Base-by-base conservation (phyloP, 2,113 vertebrate genomes). In the Periophthalmodon schlosseri region DNA sequence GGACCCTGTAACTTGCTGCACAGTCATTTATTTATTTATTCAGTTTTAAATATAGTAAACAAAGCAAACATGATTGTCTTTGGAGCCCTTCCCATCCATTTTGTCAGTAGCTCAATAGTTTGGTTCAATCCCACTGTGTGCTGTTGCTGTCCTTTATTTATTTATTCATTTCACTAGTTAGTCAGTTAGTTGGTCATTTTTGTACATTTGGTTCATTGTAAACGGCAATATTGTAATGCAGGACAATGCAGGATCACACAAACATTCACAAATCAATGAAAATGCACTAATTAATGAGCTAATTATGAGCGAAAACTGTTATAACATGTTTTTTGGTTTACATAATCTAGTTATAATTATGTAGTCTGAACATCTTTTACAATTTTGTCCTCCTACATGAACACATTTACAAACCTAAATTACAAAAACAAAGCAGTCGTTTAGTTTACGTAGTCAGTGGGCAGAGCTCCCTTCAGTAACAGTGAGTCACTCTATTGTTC, bases 11-110 rank as follows among this genome's bases (percentile, higher is more conserved):
- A 82, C 70, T 73, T 78, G 71, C 61, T 52, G 36, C 66, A 50
- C 10, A n/a, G 81, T 81, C 57, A 74, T 88, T 86, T 79, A 82
- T 86, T 85, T 72, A 80, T 61, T 69, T 82, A 78, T 80, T 87
- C 50, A 72, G 74, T 77, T 79, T 72, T 72, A 87, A 84, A 75
- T 86, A 2, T 14, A 23, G 9, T 10, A 86, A 79, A 24, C 75
- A 79, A 77, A 72, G 70, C 66, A 79, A 68, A 68, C 54, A 68
- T 52, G 60, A 69, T 49, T 70, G 69, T 70, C 74, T 33, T 52
- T 13, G 60, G 73, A 68, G 66, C 28, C 36, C 15, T 52, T 52
- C 71, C 57, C 54, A 47, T 68, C 61, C 69, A 46, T 52, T 18
- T 52, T 4, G 10, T 4, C 15, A 50, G 49, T 16, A 50, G 5